Base-by-base conservation (phyloP, 2,797 vertebrate genomes). In the Scolopax bukidnonensis region DNA sequence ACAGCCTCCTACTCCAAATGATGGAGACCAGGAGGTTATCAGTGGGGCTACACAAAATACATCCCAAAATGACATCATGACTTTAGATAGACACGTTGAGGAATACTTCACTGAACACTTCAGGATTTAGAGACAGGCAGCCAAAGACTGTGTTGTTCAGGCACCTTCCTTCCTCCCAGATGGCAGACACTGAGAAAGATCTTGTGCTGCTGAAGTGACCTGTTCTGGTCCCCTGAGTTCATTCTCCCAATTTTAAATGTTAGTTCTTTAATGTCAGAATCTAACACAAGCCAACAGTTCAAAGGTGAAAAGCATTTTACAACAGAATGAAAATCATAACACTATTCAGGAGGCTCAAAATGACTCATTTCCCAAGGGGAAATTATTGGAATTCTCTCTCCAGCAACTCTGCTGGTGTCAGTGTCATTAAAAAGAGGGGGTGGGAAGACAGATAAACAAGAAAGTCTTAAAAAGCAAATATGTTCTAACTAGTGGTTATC, bases 391-490 rank as follows among this genome's bases (percentile, higher is more conserved):
- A 79, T 81, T 88, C 73, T 88, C 91, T 90, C 71, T 86, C 28
- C 84, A 93, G 73, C 73, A 79, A 45, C 82, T 84, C 87, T 54
- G n/a, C 36, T 88, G 78, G 64, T 87, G 81, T 89, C 82, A 87
- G 73, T 77, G 54, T 81, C 85, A 91, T 91, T 95, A 90, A 93
- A 93, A 95, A 89, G 79, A 87, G 51, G 65, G 79, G 80, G 59
- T 85, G 70, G 87, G 54, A 89, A 91, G 88, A 90, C 54, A 96
- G 94, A 95, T 95, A 96, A 96, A 96, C 93, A 94, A 64, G 61
- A 45, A 93, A 95, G 79, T 90, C 92, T 90, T 95, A 86, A 93
- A 95, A 93, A 86, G 85, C 91, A 93, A 84, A 71, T 90, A 76
- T 5, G 4, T 91, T 96, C 85, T 86, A 91, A 95, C 82, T 84